phyloP scores from a whole-genome alignment of 2,113 vertebrate genomes.

The Tychaedon coryphoeus region DNA sequence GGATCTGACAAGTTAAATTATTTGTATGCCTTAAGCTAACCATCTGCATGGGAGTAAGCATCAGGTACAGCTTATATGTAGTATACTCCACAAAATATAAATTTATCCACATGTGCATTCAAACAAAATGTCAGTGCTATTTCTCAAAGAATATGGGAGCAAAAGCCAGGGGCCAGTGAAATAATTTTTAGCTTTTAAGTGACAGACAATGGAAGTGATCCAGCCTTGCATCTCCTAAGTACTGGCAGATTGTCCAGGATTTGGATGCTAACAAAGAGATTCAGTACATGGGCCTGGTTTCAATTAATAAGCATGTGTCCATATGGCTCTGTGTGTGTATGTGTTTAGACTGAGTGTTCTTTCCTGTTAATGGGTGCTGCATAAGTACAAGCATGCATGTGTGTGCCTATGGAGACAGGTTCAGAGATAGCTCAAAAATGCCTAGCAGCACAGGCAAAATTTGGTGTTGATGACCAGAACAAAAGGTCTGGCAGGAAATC shows the following conservation, averaged over 20 bases:
- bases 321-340: slow-evolving; percentile 19
- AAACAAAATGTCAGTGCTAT: neutral
- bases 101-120: neutral
- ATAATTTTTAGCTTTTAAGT: slow-evolving; percentile 28
- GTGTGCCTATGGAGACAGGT: neutral
- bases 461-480: neutral
- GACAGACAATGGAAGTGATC: slow-evolving; percentile 41
- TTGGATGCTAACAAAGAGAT: slow-evolving; percentile 29
- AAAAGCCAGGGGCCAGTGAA: neutral
- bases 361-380: neutral
- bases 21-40: neutral
- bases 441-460: neutral
- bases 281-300: slow-evolving; percentile 25
- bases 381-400: neutral
- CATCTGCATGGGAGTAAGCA: neutral
- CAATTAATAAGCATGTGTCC: slow-evolving; percentile 22
- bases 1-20: neutral
- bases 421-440: neutral
- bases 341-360: neutral
- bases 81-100: neutral
- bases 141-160: neutral
- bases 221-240: slow-evolving; percentile 14
- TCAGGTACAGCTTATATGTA: neutral
- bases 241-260: slow-evolving; percentile 7
- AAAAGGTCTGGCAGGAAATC: neutral